Evolutionary conservation across 2,113 vertebrate genomes (phyloP), one percentile per base, ranked within the genome.

Genomic region (Chrysemys picta): DNA sequence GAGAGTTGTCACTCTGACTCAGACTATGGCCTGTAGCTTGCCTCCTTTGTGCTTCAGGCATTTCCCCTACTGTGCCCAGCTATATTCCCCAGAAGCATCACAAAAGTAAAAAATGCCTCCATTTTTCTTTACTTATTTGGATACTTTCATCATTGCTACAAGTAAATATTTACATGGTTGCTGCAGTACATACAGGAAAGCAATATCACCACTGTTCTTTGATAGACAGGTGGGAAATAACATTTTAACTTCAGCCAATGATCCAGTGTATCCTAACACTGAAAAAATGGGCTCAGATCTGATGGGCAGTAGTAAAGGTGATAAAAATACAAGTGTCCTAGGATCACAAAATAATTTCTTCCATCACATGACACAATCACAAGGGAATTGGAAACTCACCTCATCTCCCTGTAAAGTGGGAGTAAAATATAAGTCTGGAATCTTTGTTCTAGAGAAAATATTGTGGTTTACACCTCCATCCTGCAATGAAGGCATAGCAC

Each of bases 231-330:
- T 19, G 49, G 84, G 56, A 84, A 87, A 89, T 10, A 59, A 10
- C 31, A 14, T 31, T 69, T 53, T 14, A 2, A 72, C 49, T 80
- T 19, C 42, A 57, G 4, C 42, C 38, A 25, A 3, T 5, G 49
- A 31, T 42, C 83, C 19, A 24, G 2, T 57, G 56, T 9, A 3
- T 29, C 14, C 57, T 21, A 24, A 24, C 24, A 13, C 22, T 45
- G 38, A 19, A 45, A 45, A 47, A 19, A 8, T 0, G 0, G 52
- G 45, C 65, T 1, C 8, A 35, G 69, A 80, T 17, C 81, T 4
- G 1, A 72, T 56, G 50, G 76, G 83, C 76, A 85, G 80, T 3
- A 52, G 16, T 8, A 72, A 59, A 29, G 25, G 13, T 5, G 52
- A 14, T 31, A 87, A 25, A 25, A 76, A 14, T 0, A 10, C 29